Conservation (phyloP, 2,888 invertebrate genomes). For the Andrena hattorfiana region DNA sequence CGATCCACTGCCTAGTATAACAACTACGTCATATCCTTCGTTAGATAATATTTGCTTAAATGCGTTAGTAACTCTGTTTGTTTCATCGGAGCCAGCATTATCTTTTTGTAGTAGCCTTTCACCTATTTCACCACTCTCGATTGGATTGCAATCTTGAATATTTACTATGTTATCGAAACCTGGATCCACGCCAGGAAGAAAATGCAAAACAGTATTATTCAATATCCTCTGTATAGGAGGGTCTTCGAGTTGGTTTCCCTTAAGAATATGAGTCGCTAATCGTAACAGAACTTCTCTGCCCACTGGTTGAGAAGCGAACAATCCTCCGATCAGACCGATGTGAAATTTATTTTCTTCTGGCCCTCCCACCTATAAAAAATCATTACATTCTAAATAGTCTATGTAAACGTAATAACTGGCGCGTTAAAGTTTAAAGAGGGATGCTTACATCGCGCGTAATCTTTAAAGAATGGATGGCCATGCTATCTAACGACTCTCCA, state of each 20-base stretch:
- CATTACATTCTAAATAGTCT: slow-evolving; percentile 13
- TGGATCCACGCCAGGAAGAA: slow-evolving; percentile 90
- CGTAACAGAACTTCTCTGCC: slow-evolving; percentile 94
- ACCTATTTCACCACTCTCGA: slow-evolving; percentile 88
- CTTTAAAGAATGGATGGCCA: slow-evolving; percentile 90
- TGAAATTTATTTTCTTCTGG: slow-evolving; percentile 94
- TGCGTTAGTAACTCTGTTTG: slow-evolving; percentile 86
- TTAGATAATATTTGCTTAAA: slow-evolving; percentile 89
- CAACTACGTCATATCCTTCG: slow-evolving; percentile 90
- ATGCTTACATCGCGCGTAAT: slow-evolving; percentile 89
- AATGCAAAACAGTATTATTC: slow-evolving; percentile 91
- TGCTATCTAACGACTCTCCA: slow-evolving; percentile 89
- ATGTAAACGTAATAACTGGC: not conserved
- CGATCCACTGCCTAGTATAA: slow-evolving; percentile 91
- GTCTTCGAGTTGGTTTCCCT: slow-evolving; percentile 90
- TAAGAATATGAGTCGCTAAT: slow-evolving; percentile 92
- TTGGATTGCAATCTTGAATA: slow-evolving; percentile 82
- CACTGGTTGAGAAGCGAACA: slow-evolving; percentile 92
- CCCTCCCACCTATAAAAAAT: slow-evolving; percentile 88
- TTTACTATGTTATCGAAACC: slow-evolving; percentile 86
- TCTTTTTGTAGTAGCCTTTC: slow-evolving; percentile 87
- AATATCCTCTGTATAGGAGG: slow-evolving; percentile 89
- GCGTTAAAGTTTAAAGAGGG: not conserved
- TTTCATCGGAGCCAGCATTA: slow-evolving; percentile 84
- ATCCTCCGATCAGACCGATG: slow-evolving; percentile 93